Conservation (phyloP, 1,140 invertebrate genomes). For the Musca domestica region DNA sequence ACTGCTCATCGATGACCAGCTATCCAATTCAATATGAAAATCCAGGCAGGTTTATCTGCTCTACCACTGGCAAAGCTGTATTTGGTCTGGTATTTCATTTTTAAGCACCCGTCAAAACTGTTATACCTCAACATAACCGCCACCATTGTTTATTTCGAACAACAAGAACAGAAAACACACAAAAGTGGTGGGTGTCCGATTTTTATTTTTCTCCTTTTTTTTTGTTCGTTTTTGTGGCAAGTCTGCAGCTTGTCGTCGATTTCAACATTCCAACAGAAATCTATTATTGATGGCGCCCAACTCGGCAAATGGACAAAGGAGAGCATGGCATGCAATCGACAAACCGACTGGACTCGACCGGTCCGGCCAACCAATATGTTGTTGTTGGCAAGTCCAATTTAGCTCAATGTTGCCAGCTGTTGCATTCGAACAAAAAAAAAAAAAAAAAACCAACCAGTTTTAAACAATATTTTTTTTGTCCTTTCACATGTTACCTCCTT, state of each 20-base stretch:
- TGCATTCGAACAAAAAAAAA: conserved; percentile 1
- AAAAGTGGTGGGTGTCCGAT: conserved; percentile 4
- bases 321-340: too few relatives aligned
- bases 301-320: too few relatives aligned
- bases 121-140: conserved; percentile 10
- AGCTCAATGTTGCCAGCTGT: conserved; percentile 5
- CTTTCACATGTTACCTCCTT: too few relatives aligned
- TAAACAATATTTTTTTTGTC: too few relatives aligned
- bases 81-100: too few relatives aligned
- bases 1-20: neutral
- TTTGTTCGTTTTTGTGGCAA: conserved; percentile 1
- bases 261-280: conserved; percentile 1
- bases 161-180: neutral
- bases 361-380: neutral
- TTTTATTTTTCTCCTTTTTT: neutral
- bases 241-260: neutral
- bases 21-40: neutral
- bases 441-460: neutral
- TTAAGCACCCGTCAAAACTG: neutral
- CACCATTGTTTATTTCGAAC: conserved; percentile 4
- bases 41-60: neutral
- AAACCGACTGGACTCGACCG: too few relatives aligned
- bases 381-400: conserved; percentile 1
- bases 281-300: neutral
- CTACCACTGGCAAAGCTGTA: too few relatives aligned